These are phyloP conservation scores for Abrostola tripartita DNA, from an alignment of 2,888 invertebrate genomes.

Conservation along the genomic window DNA sequence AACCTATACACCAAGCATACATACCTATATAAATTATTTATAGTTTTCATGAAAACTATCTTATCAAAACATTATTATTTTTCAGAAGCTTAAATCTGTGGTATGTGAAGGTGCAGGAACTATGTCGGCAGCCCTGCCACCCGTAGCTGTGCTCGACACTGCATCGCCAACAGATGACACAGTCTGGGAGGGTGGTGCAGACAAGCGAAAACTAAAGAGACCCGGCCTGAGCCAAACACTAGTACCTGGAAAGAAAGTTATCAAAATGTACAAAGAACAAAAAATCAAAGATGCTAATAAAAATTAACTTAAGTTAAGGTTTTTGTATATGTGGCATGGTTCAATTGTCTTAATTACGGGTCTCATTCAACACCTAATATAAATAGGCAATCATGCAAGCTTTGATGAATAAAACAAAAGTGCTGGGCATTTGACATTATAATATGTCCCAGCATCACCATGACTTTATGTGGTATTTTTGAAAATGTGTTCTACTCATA, in stretches of 20 bases:
- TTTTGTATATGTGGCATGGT: slow-evolving; percentile 41
- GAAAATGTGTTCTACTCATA: too few relatives aligned
- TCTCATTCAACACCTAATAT: not conserved
- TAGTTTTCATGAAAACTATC: too few relatives aligned
- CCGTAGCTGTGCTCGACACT: slow-evolving; percentile 66
- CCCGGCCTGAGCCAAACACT: slow-evolving; percentile 93
- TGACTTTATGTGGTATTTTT: too few relatives aligned
- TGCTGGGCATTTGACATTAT: too few relatives aligned
- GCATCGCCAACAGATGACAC: slow-evolving; percentile 77
- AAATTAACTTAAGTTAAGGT: slow-evolving; percentile 51
- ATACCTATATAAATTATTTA: too few relatives aligned
- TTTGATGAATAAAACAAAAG: too few relatives aligned
- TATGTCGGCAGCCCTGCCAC: slow-evolving; percentile 74
- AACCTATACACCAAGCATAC: slow-evolving; percentile 1
- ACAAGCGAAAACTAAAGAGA: slow-evolving; percentile 90
- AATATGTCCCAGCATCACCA: too few relatives aligned
- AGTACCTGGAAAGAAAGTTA: slow-evolving; percentile 94
- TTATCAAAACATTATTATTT: slow-evolving; percentile 42
- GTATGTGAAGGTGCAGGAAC: slow-evolving; percentile 82
- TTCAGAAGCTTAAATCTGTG: slow-evolving; percentile 80
- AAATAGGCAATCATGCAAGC: too few relatives aligned
- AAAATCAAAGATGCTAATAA: slow-evolving; percentile 83
- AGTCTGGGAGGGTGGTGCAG: slow-evolving; percentile 84
- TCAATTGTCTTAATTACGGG: slow-evolving; percentile 1
- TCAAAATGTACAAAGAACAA: slow-evolving; percentile 92